phyloP scores from a whole-genome alignment of 2,113 vertebrate genomes.

The Onychorhynchus coronatus region DNA sequence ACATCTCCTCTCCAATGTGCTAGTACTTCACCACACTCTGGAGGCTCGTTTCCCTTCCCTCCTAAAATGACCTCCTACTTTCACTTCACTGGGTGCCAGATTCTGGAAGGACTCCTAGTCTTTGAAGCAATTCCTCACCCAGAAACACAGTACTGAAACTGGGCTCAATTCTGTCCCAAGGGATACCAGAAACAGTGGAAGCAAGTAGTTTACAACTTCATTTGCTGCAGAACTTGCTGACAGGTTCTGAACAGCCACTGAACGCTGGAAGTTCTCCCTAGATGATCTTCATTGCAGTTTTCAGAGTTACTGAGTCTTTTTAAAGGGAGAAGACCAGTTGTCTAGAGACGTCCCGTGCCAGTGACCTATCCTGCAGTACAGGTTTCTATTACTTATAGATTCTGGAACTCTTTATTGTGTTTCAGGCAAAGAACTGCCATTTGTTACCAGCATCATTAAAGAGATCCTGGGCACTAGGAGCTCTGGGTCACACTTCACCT shows the following conservation, averaged over 20 bases:
- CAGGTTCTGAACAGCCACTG: background rate
- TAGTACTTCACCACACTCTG: background rate
- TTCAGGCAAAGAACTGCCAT: background rate
- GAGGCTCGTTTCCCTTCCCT: background rate
- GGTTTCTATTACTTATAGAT: background rate
- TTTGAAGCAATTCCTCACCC: background rate
- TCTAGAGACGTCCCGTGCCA: background rate
- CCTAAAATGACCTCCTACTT: background rate
- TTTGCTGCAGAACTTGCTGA: background rate
- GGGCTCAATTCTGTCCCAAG: background rate
- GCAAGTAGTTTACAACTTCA: background rate
- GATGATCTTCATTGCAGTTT: background rate
- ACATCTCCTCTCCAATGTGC: background rate
- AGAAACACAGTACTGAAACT: background rate
- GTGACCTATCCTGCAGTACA: background rate
- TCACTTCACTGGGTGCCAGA: background rate
- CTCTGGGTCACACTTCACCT: background rate
- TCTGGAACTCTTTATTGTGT: background rate
- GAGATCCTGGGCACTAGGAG: background rate
- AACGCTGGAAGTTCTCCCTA: background rate
- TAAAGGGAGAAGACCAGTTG: background rate
- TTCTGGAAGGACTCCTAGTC: background rate
- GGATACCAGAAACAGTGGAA: background rate
- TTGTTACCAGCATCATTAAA: background rate
- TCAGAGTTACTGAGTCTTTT: background rate